Evolutionary conservation across 2,797 vertebrate genomes (phyloP), one percentile per base, ranked within the genome.

Genomic region (Odontamblyopus rebecca): DNA sequence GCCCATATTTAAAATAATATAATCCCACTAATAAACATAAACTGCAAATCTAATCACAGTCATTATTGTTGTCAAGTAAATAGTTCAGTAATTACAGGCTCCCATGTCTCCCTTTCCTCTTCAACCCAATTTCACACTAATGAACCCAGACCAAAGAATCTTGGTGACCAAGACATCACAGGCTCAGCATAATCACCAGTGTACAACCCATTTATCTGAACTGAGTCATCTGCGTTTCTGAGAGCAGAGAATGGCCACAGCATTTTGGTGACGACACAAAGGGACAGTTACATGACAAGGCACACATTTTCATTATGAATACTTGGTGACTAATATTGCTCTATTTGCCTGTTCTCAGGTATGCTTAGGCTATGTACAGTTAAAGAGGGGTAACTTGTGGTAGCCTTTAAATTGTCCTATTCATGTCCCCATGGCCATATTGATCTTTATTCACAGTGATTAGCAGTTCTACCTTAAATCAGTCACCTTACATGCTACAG

Each of bases 361-460:
- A 16, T 50, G 6, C 26, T 13, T 23, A 23, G 23, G 23, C 23
- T 15, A 3, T 4, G 38, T 65, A 19, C 13, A 67, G 26, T 51
- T 66, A 4, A 6, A 27, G 15, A 29, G 38, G 23, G 16, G 26
- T 13, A 3, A 30, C 27, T 53, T 54, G 7, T 30, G 51, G 26
- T 27, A 12, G 15, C 64, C 15, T 51, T 4, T 44, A 62, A 70
- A 61, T 61, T 1, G 18, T 60, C 26, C 27, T 29, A 5, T 18
- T 61, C 32, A 6, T 38, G 44, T 48, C 41, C 27, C 35, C 32
- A 27, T 66, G 38, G 70, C n/a, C 35, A 29, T 83, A 88, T 86
- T 82, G 89, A 91, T 86, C 78, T 76, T 69, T 74, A 73, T 73
- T 81, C 77, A 78, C 64, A 66, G 78, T 89, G 89, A 93, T 91